phyloP scores from a whole-genome alignment of 2,888 invertebrate species.

The Anthrax anthrax region DNA sequence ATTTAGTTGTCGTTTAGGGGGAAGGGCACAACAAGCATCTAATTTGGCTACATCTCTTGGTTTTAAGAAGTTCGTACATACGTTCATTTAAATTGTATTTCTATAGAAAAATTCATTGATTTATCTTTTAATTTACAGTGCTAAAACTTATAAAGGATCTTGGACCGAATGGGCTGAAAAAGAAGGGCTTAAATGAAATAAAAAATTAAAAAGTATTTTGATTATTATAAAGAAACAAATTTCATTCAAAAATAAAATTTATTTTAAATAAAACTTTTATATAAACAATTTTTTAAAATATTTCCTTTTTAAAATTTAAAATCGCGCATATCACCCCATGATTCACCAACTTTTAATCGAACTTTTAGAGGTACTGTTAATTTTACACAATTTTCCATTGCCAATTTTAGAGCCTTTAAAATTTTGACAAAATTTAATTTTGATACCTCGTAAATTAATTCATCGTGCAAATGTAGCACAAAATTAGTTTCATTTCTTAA shows the following conservation, averaged over 20 bases:
- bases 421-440: conserved; percentile 41
- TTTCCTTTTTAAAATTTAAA: background rate
- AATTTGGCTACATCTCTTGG: conserved; percentile 33
- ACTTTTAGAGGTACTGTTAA: conserved; percentile 74
- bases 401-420: conserved; percentile 48
- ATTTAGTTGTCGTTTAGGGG: conserved; percentile 56
- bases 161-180: conserved; percentile 33
- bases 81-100: conserved; percentile 9
- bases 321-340: conserved; percentile 50
- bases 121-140: conserved; percentile 16
- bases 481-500: conserved; percentile 40
- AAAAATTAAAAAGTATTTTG: background rate
- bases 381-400: conserved; percentile 65
- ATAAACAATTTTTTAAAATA: background rate
- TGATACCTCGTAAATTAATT: conserved; percentile 82
- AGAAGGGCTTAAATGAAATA: conserved; percentile 14
- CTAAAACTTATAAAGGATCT: conserved; percentile 30
- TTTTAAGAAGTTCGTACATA: conserved; percentile 23
- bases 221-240: conserved; percentile 1
- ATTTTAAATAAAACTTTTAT: too few relatives aligned
- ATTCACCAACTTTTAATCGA: conserved; percentile 64
- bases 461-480: conserved; percentile 89
- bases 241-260: too few relatives aligned
- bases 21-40: conserved; percentile 49
- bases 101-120: too few relatives aligned